phyloP scores from a whole-genome alignment of 2,113 vertebrate genomes.

The Chloroceryle aenea region DNA sequence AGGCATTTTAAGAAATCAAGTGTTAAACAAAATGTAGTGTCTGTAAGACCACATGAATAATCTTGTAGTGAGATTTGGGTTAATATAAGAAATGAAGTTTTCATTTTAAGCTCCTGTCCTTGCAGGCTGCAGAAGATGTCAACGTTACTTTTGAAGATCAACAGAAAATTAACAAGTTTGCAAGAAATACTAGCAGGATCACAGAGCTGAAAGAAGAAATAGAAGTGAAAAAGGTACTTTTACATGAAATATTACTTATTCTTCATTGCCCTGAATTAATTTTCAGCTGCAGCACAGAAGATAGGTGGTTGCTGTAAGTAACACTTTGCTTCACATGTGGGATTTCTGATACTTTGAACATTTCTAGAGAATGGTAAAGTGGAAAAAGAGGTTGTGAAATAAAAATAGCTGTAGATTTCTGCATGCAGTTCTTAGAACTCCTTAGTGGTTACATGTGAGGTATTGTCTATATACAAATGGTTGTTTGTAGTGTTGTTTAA shows the following conservation, averaged over 20 bases:
- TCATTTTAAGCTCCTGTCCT: not conserved
- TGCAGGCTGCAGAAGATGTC: slow-evolving; percentile 94
- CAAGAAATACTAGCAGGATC: slow-evolving; percentile 94
- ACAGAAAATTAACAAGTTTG: slow-evolving; percentile 98
- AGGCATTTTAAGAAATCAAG: not conserved
- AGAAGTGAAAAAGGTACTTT: slow-evolving; percentile 88
- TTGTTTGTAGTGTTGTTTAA: not conserved
- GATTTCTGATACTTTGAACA: not conserved
- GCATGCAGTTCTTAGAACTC: not conserved
- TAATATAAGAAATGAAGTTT: not conserved
- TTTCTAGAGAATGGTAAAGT: not conserved
- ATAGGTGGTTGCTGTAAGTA: not conserved
- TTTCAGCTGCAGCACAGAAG: not conserved
- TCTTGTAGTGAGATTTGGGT: not conserved
- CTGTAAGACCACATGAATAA: accelerated
- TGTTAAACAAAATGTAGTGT: not conserved
- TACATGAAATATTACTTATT: not conserved
- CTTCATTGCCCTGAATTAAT: not conserved
- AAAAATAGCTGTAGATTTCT: not conserved
- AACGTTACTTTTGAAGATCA: slow-evolving; percentile 98
- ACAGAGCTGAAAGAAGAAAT: slow-evolving; percentile 97
- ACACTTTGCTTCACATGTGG: not conserved
- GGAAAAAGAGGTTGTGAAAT: not conserved
- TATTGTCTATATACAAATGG: not conserved
- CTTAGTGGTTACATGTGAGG: not conserved